A percentile compares a stretch with the other conserved stretches of the same genome.
phyloP scores from a whole-genome alignment of 2,888 invertebrate genomes.

The Pimpla rufipes region DNA sequence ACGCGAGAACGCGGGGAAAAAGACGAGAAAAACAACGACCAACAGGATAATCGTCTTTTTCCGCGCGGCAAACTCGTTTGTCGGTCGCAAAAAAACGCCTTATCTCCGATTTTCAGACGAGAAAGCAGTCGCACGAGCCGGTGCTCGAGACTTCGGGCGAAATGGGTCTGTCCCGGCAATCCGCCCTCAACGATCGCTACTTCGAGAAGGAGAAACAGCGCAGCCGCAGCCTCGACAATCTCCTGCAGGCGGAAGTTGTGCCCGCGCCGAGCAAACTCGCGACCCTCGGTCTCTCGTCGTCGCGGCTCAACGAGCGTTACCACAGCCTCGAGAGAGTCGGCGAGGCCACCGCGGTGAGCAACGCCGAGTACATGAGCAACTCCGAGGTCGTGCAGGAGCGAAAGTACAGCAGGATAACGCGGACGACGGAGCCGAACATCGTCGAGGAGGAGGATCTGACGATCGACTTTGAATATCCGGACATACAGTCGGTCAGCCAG shows the following conservation, averaged over 20 bases:
- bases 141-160: constrained; percentile 83
- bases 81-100: constrained; percentile 13
- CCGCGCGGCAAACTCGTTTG: neutral
- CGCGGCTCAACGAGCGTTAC: constrained; percentile 95
- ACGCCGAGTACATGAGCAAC: constrained; percentile 84
- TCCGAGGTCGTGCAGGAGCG: constrained; percentile 84
- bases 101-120: constrained; percentile 79
- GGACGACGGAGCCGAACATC: constrained; percentile 84
- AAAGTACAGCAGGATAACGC: constrained; percentile 85
- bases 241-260: constrained; percentile 88
- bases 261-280: constrained; percentile 88
- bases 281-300: constrained; percentile 93
- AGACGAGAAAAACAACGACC: no score
- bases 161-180: constrained; percentile 90
- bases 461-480: constrained; percentile 90
- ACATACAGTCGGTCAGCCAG: constrained; percentile 86
- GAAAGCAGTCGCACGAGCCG: constrained; percentile 92
- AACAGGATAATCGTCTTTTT: neutral
- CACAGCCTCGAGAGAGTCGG: constrained; percentile 91
- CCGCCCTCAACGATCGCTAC: constrained; percentile 95
- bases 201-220: constrained; percentile 94
- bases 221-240: constrained; percentile 93
- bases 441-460: constrained; percentile 83
- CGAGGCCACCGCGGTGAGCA: constrained; percentile 80
- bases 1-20: neutral